phyloP scores from a whole-genome alignment of 2,113 vertebrate genomes.

The Natator depressus region DNA sequence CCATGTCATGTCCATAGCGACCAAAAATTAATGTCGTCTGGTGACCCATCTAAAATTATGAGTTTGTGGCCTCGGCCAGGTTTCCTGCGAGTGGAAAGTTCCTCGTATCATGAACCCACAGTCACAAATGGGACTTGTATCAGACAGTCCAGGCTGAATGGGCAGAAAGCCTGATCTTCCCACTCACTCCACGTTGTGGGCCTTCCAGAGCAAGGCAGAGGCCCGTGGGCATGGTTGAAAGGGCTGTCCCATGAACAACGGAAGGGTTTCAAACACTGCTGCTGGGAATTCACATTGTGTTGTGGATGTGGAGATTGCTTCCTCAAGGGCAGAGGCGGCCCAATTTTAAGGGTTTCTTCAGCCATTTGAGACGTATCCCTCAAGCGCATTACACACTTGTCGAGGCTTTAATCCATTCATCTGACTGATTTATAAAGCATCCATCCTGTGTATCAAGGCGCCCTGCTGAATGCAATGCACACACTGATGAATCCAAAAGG shows the following conservation, averaged over 20 bases:
- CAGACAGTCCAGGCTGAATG: background rate
- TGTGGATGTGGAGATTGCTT: background rate
- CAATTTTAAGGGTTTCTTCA: slow-evolving; percentile 26
- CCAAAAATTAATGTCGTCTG: background rate
- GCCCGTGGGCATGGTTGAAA: background rate
- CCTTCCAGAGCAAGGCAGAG: background rate
- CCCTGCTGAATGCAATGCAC: slow-evolving; percentile 28
- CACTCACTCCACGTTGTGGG: accelerated
- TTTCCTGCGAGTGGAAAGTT: background rate
- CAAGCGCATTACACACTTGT: background rate
- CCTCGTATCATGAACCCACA: accelerated
- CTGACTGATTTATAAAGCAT: slow-evolving; percentile 47
- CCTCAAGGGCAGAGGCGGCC: background rate
- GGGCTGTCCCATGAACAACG: background rate
- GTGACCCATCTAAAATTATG: background rate
- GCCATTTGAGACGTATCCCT: background rate
- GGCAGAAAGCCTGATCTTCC: background rate
- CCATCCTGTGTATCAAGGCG: background rate
- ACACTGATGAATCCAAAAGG: slow-evolving; percentile 12
- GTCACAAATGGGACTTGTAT: background rate
- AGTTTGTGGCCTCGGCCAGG: background rate
- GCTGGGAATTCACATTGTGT: background rate
- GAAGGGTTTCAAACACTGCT: background rate
- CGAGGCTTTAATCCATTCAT: slow-evolving; percentile 37
- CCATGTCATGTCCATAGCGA: accelerated